Conservation (phyloP, 2,113 vertebrate species). For the Sturnira hondurensis region DNA sequence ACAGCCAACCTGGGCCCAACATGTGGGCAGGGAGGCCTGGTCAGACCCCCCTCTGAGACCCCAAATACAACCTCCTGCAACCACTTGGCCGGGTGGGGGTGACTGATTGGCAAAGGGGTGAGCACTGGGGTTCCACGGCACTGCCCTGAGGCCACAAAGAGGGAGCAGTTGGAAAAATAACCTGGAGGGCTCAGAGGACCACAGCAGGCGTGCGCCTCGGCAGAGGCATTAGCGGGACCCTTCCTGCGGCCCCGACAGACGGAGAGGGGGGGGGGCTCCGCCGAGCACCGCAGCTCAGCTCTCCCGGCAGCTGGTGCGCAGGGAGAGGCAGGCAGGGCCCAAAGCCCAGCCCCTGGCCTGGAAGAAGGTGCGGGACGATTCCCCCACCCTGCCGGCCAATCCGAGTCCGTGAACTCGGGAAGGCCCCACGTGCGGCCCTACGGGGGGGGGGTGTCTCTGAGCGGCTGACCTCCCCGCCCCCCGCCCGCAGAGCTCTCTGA, state of each 20-base stretch:
- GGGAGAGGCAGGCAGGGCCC: background rate
- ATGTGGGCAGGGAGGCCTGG: background rate
- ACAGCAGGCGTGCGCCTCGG: background rate
- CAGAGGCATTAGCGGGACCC: background rate
- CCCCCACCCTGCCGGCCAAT: too few species aligned
- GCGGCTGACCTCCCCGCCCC: too few species aligned
- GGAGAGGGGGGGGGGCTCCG: too few species aligned
- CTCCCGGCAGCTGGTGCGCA: rapidly evolving
- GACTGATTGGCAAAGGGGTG: background rate
- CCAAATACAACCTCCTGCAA: rapidly evolving
- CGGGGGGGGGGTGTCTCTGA: background rate
- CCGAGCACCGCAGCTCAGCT: too few species aligned
- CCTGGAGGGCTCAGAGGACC: background rate
- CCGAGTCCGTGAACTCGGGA: background rate
- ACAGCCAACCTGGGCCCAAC: background rate
- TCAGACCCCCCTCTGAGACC: background rate
- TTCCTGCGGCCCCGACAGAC: background rate
- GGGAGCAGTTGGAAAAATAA: background rate
- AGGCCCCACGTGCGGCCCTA: rapidly evolving
- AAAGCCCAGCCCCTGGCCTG: rapidly evolving
- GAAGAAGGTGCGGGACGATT: rapidly evolving
- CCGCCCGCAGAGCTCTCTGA: background rate
- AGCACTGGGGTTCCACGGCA: background rate
- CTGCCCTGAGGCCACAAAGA: background rate
- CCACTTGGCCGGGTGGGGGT: rapidly evolving